Base-by-base conservation (phyloP, 1,140 invertebrate genomes). In the Bombus picipes region DNA sequence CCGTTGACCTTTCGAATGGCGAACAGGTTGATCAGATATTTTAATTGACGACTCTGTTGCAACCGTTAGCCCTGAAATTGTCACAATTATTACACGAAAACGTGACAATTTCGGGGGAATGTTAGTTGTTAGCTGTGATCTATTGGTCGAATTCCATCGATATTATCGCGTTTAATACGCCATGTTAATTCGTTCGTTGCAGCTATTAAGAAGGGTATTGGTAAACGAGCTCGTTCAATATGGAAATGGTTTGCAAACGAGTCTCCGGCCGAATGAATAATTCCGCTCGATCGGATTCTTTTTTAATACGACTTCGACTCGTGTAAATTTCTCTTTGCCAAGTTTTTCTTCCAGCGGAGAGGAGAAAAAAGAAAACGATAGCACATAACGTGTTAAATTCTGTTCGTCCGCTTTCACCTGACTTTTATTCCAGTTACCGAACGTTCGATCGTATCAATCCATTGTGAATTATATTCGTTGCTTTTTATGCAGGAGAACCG, bases 181-280 rank as follows among this genome's bases (percentile, higher is more conserved):
- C 9, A 8, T n/a, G 72, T 53, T 53, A 34, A 74, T 74, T 53
- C 34, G 15, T 25, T 34, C n/a, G 72, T 32, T 47, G 72, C 72
- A 25, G 72, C n/a, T 62, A 22, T 28, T 62, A 62, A 47, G 41
- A 37, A 43, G 25, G 28, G 41, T 73, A 73, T 73, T 22, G 22
- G 41, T 2, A 15, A 34, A 34, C 66, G 18, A 8, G 22, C 5
- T 41, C 72, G 47, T 74, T 74, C 32, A 32, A 74, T 74, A 74
- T 74, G 41, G 72, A 74, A 73, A 73, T 73, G 41, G 15, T 73
- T 73, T 47, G 72, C 72, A 22, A 73, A 73, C 72, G 72, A 73
- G 72, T 22, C 72, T 47, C 72, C 39, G 43, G 9, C 72, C 12
- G n/a, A 73, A 73, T 47, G 41, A 73, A 73, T 73, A 73, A 73